These are phyloP conservation scores for Phyllopteryx taeniolatus DNA, from an alignment of 2,113 vertebrate genomes.

Conservation along the genomic window DNA sequence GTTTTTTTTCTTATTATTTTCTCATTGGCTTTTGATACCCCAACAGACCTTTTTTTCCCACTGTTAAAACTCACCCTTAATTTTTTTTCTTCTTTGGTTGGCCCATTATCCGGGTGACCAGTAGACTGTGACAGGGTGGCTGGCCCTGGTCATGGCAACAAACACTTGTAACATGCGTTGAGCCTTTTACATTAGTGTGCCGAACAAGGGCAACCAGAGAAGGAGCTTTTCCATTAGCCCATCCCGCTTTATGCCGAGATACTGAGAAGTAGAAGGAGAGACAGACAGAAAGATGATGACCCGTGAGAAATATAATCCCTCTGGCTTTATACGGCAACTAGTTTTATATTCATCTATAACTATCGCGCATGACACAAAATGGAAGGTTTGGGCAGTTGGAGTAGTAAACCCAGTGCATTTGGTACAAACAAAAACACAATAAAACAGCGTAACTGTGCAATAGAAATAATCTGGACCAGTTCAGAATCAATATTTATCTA, in stretches of 20 bases:
- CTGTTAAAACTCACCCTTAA: slow-evolving; percentile 65
- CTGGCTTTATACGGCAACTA: slow-evolving; percentile 22
- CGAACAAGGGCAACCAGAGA: slow-evolving; percentile 81
- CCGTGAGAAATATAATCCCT: slow-evolving; percentile 29
- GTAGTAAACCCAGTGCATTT: neutral
- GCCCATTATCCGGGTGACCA: slow-evolving; percentile 98
- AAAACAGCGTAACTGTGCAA: neutral
- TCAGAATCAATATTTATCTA: neutral
- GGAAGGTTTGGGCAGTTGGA: neutral
- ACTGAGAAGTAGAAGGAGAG: slow-evolving; percentile 46
- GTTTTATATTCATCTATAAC: neutral
- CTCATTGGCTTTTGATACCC: neutral
- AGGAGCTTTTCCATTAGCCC: slow-evolving; percentile 98
- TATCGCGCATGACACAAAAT: neutral
- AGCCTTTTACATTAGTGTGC: slow-evolving; percentile 86
- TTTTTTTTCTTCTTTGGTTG: slow-evolving; percentile 75
- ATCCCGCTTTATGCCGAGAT: slow-evolving; percentile 94
- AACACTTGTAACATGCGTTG: slow-evolving; percentile 62
- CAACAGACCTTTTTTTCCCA: neutral
- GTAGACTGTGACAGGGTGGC: slow-evolving; percentile 89
- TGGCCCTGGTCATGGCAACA: slow-evolving; percentile 81
- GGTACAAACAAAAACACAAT: neutral
- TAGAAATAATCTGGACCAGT: neutral
- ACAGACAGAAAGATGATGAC: slow-evolving; percentile 78
- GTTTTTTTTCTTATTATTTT: neutral